These are phyloP conservation scores for Falcaria lacertinaria DNA, from an alignment of 2,888 invertebrate species.

Conservation along the genomic window DNA sequence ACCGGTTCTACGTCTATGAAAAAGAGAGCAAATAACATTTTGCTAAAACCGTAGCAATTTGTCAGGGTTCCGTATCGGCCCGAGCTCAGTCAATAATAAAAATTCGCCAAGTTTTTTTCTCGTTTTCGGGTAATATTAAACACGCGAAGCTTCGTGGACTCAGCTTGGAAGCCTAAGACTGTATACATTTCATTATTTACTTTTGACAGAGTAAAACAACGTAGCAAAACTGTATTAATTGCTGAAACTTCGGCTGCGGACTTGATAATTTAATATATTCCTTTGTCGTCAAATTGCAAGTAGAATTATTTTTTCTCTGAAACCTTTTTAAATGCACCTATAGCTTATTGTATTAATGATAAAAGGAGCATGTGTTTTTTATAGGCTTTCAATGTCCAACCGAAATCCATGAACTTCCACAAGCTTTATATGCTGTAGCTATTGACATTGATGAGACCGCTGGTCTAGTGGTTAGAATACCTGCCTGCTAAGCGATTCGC, in stretches of 20 bases:
- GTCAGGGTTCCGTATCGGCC: constrained; percentile 67
- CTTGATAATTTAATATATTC: constrained; percentile 41
- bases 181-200: constrained; percentile 63
- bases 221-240: constrained; percentile 63
- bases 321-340: not conserved
- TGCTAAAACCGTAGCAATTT: constrained; percentile 67
- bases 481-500: no score
- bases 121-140: constrained; percentile 61
- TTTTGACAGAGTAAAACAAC: constrained; percentile 55
- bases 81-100: constrained; percentile 70
- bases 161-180: constrained; percentile 37
- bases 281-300: constrained; percentile 21
- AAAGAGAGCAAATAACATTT: constrained; percentile 35
- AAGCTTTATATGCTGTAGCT: no score
- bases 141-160: constrained; percentile 68
- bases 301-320: not conserved
- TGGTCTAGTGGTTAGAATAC: no score
- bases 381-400: no score
- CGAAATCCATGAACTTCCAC: no score
- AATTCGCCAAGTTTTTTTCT: constrained; percentile 56
- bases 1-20: constrained; percentile 35
- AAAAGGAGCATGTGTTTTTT: no score
- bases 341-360: no score
- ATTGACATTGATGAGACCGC: no score
- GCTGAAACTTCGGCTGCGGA: constrained; percentile 44